Evolutionary conservation across 2,797 vertebrate species (phyloP), one percentile per base, ranked within the genome.

Genomic region (Sus cebifrons): DNA sequence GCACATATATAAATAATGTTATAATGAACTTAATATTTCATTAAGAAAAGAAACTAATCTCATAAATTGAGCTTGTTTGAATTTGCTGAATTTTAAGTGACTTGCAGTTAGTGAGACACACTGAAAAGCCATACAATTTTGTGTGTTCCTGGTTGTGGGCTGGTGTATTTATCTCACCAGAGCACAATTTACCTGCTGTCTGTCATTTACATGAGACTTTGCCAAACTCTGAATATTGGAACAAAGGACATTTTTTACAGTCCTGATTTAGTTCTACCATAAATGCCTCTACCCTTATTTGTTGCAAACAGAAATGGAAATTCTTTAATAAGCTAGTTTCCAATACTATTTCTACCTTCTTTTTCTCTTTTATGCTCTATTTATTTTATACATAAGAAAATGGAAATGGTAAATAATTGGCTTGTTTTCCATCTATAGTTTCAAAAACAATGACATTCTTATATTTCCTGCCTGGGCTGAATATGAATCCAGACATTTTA

Each of bases 121-220:
- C 52, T 62, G 13, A 93, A 71, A 65, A 56, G 15, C 5, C 32
- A 7, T 5, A 79, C 73, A 2, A 10, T 67, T 81, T 27, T 29
- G 4, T 82, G 56, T 60, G 52, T 73, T 89, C 17, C 6, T 56
- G 3, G 8, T 56, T 32, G 6, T 14, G 21, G 13, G 5, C 14
- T 14, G 23, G 9, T 65, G 32, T 23, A 70, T 81, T 90, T 92
- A 44, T 87, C 65, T 89, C 25, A 70, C 13, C 16, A 44, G 54
- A 89, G 65, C 17, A 4, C 6, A 60, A 3, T 10, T 94, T 10
- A 52, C 16, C 14, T 44, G 32, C 32, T 71, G 21, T 84, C 83
- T 94, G 25, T 91, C 71, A 91, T 65, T 67, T 67, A 91, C 8
- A 94, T 52, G 44, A 40, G 18, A 67, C 91, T 84, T 85, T 93